These are phyloP conservation scores for Cylindroiulus punctatus DNA, from an alignment of 2,888 invertebrate species.

Conservation along the genomic window DNA sequence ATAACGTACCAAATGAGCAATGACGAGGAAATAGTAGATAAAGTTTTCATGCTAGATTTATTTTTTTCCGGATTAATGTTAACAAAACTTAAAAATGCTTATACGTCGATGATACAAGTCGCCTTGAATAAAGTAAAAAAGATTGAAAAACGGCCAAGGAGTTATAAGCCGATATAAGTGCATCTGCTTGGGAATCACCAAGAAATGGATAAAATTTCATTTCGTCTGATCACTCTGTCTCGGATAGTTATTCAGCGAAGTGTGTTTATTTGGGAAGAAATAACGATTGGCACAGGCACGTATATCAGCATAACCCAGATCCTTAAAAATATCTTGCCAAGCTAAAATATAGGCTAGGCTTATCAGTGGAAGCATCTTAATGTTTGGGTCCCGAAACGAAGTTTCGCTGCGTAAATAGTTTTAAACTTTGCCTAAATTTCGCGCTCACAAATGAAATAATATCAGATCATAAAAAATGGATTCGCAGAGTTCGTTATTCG, in stretches of 20 bases:
- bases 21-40: constrained; percentile 12
- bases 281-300: not conserved
- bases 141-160: not conserved
- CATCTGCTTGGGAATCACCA: not conserved
- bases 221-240: not conserved
- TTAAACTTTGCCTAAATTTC: not conserved
- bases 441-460: not conserved
- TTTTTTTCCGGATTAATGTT: constrained; percentile 15
- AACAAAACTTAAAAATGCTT: constrained; percentile 17
- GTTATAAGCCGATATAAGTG: constrained; percentile 25
- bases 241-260: not conserved
- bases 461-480: not conserved
- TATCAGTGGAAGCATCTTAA: constrained; percentile 23
- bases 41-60: constrained; percentile 11
- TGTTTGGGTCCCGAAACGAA: constrained; percentile 16
- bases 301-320: constrained; percentile 23
- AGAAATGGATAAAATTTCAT: not conserved
- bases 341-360: constrained; percentile 25
- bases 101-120: not conserved
- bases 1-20: not conserved
- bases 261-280: not conserved
- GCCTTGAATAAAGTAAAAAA: constrained; percentile 29
- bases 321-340: constrained; percentile 34
- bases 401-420: not conserved
- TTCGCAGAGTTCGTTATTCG: not conserved